Base-by-base conservation (phyloP, 2,113 vertebrate species). In the Nothocercus julius region DNA sequence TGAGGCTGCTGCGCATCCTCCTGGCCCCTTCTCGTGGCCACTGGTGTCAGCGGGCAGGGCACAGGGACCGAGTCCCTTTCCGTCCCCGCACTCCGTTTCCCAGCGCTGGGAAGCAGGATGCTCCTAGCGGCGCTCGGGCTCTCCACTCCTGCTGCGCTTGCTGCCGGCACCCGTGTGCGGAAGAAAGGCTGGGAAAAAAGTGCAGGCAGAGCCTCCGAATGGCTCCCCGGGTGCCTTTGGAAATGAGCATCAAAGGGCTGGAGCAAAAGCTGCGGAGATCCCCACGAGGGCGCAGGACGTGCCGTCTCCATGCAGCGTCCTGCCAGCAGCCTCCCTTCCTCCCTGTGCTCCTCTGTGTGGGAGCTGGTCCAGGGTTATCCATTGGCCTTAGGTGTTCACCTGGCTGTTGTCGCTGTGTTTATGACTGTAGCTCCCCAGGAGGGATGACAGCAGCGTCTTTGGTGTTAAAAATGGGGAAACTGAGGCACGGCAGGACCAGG, bases 221-320 rank as follows among this genome's bases (percentile, higher is more conserved):
- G 49, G 67, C 73, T 81, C 44, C 66, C 69, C 78, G 36, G 69
- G 82, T 92, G 92, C 54, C 16, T 74, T 49, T 38, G 74, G 87
- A 42, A 70, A 82, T 10, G 14, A 2, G 61, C 47, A 92, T 87
- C 83, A 92, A 90, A 92, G 44, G 54, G 21, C 34, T 5, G 1
- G 7, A 77, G 69, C 1, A 5, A 59, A 44, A 53, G 59, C 53
- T 3, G 1, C 3, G 1, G 28, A 49, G 75, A 56, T 72, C 79
- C 7, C 2, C 21, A 7, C 40, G n/a, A 56, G 32, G 8, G 0
- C 5, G 1, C 5, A 36, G 32, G 25, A 0, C 2, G 2, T 68
- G 38, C 28, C 51, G 32, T 62, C 15, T 24, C 12, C 80, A 34
- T 15, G 25, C 12, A 1, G 19, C 0, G 5, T 18, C 58, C 3